phyloP scores from a whole-genome alignment of 92 coral and sea anemone genomes.

The Phenganax subtilis region DNA sequence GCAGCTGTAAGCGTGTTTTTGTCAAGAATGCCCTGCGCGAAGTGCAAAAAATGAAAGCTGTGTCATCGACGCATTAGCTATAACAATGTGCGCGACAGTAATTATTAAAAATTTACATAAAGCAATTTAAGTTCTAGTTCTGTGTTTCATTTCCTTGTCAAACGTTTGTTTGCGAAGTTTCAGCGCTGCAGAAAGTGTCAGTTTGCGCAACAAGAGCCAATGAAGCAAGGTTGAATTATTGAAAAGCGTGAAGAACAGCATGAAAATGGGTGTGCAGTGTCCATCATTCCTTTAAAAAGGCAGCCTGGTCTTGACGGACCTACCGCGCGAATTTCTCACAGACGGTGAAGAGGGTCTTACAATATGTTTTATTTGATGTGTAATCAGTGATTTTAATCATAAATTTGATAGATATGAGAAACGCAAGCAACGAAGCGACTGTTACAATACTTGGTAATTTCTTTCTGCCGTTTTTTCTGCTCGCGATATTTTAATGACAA shows the following conservation, averaged over 20 bases:
- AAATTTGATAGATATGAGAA: conserved; percentile 5
- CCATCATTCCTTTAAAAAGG: not conserved
- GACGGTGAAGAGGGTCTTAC: conserved; percentile 10
- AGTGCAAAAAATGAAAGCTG: not conserved
- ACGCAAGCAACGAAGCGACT: conserved; percentile 26
- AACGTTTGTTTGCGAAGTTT: conserved; percentile 13
- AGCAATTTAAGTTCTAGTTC: conserved; percentile 7
- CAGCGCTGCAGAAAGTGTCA: not conserved
- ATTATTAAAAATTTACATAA: conserved; percentile 35
- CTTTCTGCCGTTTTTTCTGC: not conserved
- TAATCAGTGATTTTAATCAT: conserved; percentile 28
- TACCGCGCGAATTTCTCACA: not conserved
- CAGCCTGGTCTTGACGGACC: not conserved
- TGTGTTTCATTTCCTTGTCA: conserved; percentile 29
- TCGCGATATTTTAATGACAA: conserved; percentile 4
- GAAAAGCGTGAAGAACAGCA: not conserved
- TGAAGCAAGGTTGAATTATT: not conserved
- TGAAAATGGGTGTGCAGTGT: not conserved
- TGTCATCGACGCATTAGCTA: not conserved
- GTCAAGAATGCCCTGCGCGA: not conserved
- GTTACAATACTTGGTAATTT: conserved; percentile 14
- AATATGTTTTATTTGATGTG: conserved; percentile 18
- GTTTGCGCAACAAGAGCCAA: not conserved
- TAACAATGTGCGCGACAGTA: conserved; percentile 26
- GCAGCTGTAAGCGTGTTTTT: too few species aligned